A percentile compares a stretch with the other conserved stretches of the same genome.
Conservation (phyloP, 2,113 vertebrate genomes). For the Melanotaenia duboulayi region DNA sequence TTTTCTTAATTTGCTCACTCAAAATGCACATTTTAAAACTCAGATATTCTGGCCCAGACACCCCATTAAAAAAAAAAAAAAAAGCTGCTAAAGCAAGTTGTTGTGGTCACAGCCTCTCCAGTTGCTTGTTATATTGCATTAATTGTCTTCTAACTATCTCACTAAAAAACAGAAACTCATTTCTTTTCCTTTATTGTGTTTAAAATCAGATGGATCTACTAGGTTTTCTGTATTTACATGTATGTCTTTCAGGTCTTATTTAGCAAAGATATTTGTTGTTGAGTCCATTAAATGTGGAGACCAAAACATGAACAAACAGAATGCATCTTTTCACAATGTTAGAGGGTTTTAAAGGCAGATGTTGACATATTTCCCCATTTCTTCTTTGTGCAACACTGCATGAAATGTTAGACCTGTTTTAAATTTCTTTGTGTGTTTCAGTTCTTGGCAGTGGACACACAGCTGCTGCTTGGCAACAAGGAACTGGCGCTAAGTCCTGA, state of each 20-base stretch:
- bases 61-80: no score
- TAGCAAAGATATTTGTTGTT: no score
- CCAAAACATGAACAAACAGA: no score
- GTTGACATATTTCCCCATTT: no score
- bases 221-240: no score
- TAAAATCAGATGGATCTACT: no score
- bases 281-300: no score
- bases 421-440: slow-evolving; percentile 59
- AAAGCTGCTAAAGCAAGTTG: not conserved
- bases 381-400: not conserved
- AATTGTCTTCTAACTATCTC: not conserved
- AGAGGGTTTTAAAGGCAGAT: no score
- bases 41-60: not conserved
- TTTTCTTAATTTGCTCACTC: not conserved
- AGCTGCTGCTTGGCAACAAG: slow-evolving; percentile 92
- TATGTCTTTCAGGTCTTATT: no score
- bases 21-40: not conserved
- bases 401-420: slow-evolving; percentile 4
- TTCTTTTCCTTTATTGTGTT: no score
- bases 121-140: not conserved
- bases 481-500: slow-evolving; percentile 83
- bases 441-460: slow-evolving; percentile 93
- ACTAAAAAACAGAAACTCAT: no score
- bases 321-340: no score
- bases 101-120: not conserved